Conservation (phyloP, 2,888 invertebrate genomes). For the Zeuzera pyrina region DNA sequence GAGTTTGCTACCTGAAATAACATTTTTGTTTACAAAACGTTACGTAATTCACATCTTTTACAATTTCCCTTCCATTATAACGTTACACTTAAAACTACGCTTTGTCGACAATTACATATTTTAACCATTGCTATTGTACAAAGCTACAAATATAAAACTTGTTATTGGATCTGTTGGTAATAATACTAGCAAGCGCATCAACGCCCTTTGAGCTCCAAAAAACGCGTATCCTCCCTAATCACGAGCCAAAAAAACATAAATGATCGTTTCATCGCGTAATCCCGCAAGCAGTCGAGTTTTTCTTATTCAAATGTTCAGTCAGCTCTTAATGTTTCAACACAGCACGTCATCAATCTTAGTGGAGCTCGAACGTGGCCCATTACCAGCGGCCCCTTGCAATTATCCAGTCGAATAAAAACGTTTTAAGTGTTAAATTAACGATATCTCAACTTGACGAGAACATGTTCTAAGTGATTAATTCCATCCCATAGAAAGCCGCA, state of each 20-base stretch:
- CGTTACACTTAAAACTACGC: no score
- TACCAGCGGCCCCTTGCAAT: constrained; percentile 62
- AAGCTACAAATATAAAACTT: no score
- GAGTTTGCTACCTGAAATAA: constrained; percentile 36
- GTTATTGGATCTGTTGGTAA: no score
- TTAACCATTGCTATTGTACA: no score
- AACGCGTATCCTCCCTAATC: constrained; percentile 18
- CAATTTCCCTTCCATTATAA: no score
- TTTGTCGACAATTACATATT: no score
- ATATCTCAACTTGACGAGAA: constrained; percentile 57
- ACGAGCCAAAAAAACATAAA: constrained; percentile 37
- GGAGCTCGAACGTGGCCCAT: constrained; percentile 56
- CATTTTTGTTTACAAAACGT: no score
- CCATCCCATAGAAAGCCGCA: constrained; percentile 6
- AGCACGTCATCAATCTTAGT: constrained; percentile 64
- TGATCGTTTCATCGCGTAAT: constrained; percentile 49
- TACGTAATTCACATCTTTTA: no score
- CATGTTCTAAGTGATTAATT: constrained; percentile 64
- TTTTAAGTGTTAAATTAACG: constrained; percentile 71
- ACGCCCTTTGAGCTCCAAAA: neutral
- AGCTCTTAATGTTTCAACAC: constrained; percentile 59
- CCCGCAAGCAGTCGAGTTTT: constrained; percentile 48
- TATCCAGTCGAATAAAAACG: constrained; percentile 70
- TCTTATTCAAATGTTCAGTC: constrained; percentile 63
- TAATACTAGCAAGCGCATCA: no score